Evolutionary conservation across 1,140 invertebrate genomes (phyloP).

Genomic region (Leptonema lineaticorne): DNA sequence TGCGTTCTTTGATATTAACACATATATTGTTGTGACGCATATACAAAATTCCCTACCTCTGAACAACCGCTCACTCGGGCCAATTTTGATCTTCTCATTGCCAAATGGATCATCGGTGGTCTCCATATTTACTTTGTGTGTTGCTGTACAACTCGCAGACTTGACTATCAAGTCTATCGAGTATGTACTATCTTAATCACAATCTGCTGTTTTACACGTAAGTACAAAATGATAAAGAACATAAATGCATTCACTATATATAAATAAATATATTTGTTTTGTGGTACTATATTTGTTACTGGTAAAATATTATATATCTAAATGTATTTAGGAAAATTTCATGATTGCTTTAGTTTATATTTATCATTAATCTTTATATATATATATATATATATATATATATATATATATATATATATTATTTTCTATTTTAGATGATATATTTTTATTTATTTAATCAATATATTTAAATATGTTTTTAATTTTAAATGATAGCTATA

Average conservation of each 20-base stretch:
- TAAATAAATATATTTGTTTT: too few relatives aligned
- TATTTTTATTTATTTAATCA: too few relatives aligned
- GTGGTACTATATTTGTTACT: too few relatives aligned
- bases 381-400: not conserved
- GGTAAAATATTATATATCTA: too few relatives aligned
- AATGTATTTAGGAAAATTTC: not conserved
- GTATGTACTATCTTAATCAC: conserved; percentile 11
- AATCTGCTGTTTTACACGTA: conserved; percentile 12
- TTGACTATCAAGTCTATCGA: conserved; percentile 8
- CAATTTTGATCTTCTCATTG: conserved; percentile 23
- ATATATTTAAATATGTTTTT: too few relatives aligned
- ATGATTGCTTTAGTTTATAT: not conserved
- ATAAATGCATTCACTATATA: conserved; percentile 5
- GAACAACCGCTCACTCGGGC: conserved; percentile 15
- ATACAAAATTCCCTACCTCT: conserved; percentile 36
- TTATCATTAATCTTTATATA: too few relatives aligned
- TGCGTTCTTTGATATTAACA: conserved; percentile 42
- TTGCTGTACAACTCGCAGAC: conserved; percentile 24
- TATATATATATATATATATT: not conserved
- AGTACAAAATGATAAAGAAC: conserved; percentile 25
- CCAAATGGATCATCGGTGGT: conserved; percentile 14
- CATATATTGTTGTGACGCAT: conserved; percentile 42
- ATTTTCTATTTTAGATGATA: too few relatives aligned
- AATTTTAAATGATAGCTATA: too few relatives aligned
- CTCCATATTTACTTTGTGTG: conserved; percentile 36